Base-by-base conservation (phyloP, 2,797 vertebrate genomes). In the Bryconaethiops microstoma region DNA sequence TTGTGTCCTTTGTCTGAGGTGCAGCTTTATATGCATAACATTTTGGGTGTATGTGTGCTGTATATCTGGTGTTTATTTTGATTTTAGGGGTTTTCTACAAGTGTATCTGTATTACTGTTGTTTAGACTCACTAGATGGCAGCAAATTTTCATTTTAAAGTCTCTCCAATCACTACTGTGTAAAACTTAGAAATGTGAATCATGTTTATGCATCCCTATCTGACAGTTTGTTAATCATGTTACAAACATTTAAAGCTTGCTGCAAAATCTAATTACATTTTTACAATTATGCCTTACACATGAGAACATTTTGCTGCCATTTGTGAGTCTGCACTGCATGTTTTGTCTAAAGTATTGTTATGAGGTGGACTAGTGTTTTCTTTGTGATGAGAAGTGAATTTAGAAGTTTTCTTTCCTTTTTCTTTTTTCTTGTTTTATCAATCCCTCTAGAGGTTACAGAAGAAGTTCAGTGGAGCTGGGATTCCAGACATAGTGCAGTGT, bases 101-200 rank as follows among this genome's bases (percentile, higher is more conserved):
- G 35, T 35, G 35, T 57, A 52, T 52, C 0, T 1, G 16, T 57
- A n/a, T 57, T 19, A n/a, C 5, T 57, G 6, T 57, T 57, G 8
- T 57, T n/a, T 57, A 57, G 16, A 57, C 54, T 4, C 82, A 83
- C 78, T 73, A 83, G 82, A 76, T 0, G 19, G 74, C 74, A 83
- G 74, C 70, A 68, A 19, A 77, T 74, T 45, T 48, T 76, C 50
- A 71, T 21, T 35, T 17, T 55, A 16, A 48, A 23, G 13, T 23
- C 12, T n/a, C 29, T 29, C 2, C 8, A n/a, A 19, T 5, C 35
- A 42, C 42, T n/a, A n/a, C 35, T 19, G 4, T 14, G 50, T 72
- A 1, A 50, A 50, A 19, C 52, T 35, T 40, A 7, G 55, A 39
- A 74, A 25, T 23, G 12, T 13, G 16, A 57, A 8, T 42, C 6